Conservation (phyloP, 2,797 vertebrate genomes). For the Aulostomus chinensis region DNA sequence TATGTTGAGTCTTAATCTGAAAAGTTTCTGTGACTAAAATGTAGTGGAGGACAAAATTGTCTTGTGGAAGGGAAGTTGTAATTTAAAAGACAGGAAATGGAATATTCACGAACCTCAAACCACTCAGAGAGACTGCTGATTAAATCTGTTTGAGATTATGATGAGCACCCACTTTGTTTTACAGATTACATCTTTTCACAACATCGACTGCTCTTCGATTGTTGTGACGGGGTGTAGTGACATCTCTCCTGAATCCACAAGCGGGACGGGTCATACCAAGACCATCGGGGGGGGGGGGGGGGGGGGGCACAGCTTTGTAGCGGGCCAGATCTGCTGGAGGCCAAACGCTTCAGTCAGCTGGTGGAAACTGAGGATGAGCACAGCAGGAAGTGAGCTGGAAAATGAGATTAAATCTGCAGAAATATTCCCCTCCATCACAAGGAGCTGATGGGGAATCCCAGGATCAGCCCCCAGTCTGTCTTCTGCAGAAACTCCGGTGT, state of each 20-base stretch:
- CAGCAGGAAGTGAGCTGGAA: slow-evolving; percentile 48
- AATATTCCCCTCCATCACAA: slow-evolving; percentile 21
- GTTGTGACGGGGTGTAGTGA: not conserved
- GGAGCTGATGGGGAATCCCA: slow-evolving; percentile 10
- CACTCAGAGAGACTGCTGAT: no score
- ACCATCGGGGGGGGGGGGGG: no score
- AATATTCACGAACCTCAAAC: no score
- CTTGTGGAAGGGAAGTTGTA: no score
- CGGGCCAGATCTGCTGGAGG: slow-evolving; percentile 15
- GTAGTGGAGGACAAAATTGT: no score
- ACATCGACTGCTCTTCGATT: not conserved
- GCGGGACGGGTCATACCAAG: not conserved
- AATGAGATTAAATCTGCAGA: slow-evolving; percentile 51
- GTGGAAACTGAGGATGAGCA: slow-evolving; percentile 23
- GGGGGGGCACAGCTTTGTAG: not conserved
- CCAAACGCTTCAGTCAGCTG: slow-evolving; percentile 36
- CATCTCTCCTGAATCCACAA: not conserved
- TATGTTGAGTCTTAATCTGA: not conserved
- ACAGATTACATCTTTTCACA: no score
- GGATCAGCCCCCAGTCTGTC: slow-evolving; percentile 5
- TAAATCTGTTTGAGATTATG: no score
- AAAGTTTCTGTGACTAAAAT: no score
- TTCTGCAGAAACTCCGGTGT: slow-evolving; percentile 20
- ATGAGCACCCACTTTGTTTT: no score
- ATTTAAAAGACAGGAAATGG: no score